Conservation (phyloP, 2,888 invertebrate species). For the Leptodirus hochenwartii region DNA sequence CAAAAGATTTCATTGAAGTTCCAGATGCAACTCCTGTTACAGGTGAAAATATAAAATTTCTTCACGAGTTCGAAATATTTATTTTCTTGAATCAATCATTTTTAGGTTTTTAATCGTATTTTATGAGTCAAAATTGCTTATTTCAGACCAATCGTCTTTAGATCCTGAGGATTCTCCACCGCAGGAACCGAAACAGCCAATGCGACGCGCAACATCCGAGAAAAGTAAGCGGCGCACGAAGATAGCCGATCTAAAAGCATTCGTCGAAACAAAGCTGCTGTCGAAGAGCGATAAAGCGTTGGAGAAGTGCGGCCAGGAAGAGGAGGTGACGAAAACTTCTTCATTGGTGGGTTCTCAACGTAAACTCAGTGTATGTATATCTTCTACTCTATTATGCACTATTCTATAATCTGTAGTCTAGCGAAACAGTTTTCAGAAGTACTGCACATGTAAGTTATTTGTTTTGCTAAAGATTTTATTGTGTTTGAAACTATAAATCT, state of each 20-base stretch:
- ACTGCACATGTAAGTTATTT: too few relatives aligned
- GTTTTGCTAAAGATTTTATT: too few relatives aligned
- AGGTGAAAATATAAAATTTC: slow-evolving; percentile 24
- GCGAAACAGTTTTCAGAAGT: slow-evolving; percentile 6
- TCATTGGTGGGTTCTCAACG: slow-evolving; percentile 36
- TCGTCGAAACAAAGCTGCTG: slow-evolving; percentile 78
- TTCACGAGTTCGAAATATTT: too few relatives aligned
- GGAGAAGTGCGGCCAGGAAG: slow-evolving; percentile 74
- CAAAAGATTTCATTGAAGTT: slow-evolving; percentile 61
- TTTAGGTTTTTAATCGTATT: too few relatives aligned
- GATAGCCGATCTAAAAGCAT: slow-evolving; percentile 79
- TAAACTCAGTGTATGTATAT: slow-evolving; percentile 25
- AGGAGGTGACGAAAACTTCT: slow-evolving; percentile 39
- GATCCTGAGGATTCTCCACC: slow-evolving; percentile 29
- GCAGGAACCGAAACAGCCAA: slow-evolving; percentile 13
- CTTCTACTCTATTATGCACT: slow-evolving; percentile 6
- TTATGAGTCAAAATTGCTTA: too few relatives aligned
- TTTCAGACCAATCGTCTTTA: too few relatives aligned
- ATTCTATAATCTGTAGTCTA: slow-evolving; percentile 1
- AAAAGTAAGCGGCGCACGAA: slow-evolving; percentile 74
- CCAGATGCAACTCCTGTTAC: slow-evolving; percentile 49
- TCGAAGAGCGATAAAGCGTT: slow-evolving; percentile 84
- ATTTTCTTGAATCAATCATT: too few relatives aligned
- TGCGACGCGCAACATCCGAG: slow-evolving; percentile 59
- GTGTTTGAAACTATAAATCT: slow-evolving; percentile 1